Base-by-base conservation (phyloP, 2,113 vertebrate species). In the Amphiprion percula region DNA sequence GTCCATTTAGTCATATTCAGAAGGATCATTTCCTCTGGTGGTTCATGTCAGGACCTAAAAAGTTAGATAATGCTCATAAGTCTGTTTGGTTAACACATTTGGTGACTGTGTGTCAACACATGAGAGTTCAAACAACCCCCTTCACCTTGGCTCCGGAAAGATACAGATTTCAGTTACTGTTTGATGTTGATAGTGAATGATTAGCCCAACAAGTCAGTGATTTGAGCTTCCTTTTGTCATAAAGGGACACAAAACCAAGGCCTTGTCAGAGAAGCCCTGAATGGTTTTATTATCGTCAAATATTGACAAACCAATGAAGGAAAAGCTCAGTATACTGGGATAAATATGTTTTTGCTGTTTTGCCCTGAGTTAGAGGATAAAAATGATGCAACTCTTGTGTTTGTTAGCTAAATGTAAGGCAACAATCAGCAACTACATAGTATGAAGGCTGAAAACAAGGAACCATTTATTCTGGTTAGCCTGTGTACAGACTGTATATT, bases 161-260 rank as follows among this genome's bases (percentile, higher is more conserved):
- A 61, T 15, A 80, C 28, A 28, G 28, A 15, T 5, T 12, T 46
- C 77, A 74, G 88, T 91, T 75, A 53, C 82, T 80, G 74, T 82
- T 92, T 88, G 88, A 81, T 77, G 74, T 50, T 2, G 8, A 4
- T 24, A 30, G 87, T 93, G 62, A 92, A 94, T 92, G 63, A 93
- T 93, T 94, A 90, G 70, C 87, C 12, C 17, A 30, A 24, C 19
- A 12, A 78, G 80, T 87, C 62, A 26, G 23, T 50, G 62, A 56
- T 87, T 82, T 77, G 1, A 78, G 61, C 70, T 63, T 73, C 60
- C 44, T 21, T 73, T 61, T 86, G 69, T 76, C 60, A 67, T 58
- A 49, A 59, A 37, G 61, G 28, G 33, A 55, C 10, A 1, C 5
- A 66, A 47, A 10, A 1, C 33, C 50, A 54, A 52, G 61, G 55